A percentile compares a stretch with the other conserved stretches of the same genome.
Conservation (phyloP, 2,797 vertebrate genomes). For the Acipenser ruthenus region DNA sequence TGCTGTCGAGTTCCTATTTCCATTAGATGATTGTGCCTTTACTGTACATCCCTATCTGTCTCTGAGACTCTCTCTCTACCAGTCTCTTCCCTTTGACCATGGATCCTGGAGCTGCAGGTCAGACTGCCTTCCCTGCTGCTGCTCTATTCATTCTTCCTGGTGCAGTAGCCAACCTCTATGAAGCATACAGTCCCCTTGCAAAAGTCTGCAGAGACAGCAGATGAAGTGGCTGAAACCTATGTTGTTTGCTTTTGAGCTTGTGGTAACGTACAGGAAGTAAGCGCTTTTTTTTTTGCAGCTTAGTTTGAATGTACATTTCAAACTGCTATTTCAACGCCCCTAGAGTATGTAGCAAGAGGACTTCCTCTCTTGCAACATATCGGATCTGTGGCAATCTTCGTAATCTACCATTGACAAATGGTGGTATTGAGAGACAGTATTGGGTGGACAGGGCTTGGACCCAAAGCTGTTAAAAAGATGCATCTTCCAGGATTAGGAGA, state of each 20-base stretch:
- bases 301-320: background rate
- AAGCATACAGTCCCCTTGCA: conserved; percentile 3
- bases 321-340: background rate
- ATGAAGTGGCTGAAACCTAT: conserved; percentile 23
- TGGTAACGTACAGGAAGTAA: conserved; percentile 15
- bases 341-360: conserved; percentile 10
- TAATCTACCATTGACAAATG: conserved; percentile 27
- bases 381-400: conserved; percentile 27
- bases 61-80: background rate
- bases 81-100: background rate
- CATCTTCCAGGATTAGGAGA: no score
- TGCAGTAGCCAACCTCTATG: conserved; percentile 22
- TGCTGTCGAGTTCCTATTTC: conserved; percentile 25
- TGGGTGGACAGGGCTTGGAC: no score
- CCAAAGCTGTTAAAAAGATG: no score
- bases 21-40: conserved; percentile 18
- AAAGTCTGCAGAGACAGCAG: conserved; percentile 13
- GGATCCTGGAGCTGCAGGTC: background rate
- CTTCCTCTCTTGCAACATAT: conserved; percentile 24
- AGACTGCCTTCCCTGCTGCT: conserved; percentile 1
- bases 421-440: no score
- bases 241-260: conserved; percentile 17
- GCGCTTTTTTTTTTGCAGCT: background rate
- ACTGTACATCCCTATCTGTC: conserved; percentile 23
- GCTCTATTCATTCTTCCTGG: conserved; percentile 15